phyloP scores from a whole-genome alignment of 1,140 invertebrate genomes.

The Tribolium madens region DNA sequence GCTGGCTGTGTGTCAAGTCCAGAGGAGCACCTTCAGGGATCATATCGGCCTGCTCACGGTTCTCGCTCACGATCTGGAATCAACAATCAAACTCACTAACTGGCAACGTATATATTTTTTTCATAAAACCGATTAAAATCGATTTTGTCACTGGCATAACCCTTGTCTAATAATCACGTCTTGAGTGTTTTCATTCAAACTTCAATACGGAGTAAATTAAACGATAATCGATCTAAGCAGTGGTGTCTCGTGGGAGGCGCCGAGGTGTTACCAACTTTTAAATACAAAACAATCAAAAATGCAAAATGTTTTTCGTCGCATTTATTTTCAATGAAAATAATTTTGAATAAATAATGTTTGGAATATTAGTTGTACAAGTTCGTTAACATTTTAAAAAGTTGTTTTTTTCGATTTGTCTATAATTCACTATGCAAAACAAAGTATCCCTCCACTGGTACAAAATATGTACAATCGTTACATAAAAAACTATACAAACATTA shows the following conservation, averaged over 20 bases:
- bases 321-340: too few relatives aligned
- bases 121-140: slow-evolving; percentile 18
- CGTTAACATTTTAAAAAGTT: too few relatives aligned
- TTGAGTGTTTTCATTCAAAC: slow-evolving; percentile 15
- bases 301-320: too few relatives aligned
- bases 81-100: slow-evolving; percentile 3
- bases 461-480: slow-evolving; percentile 26
- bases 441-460: too few relatives aligned
- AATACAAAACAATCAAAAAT: too few relatives aligned
- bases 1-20: slow-evolving; percentile 71
- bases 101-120: background rate
- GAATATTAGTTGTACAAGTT: too few relatives aligned
- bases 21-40: slow-evolving; percentile 71
- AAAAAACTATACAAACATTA: slow-evolving; percentile 10
- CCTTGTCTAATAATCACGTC: slow-evolving; percentile 12
- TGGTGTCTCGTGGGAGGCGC: background rate
- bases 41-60: slow-evolving; percentile 47
- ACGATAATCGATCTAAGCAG: background rate
- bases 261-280: background rate
- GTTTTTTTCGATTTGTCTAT: too few relatives aligned
- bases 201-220: slow-evolving; percentile 18
- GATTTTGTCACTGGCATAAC: slow-evolving; percentile 10
- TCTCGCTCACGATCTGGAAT: slow-evolving; percentile 48
- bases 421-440: too few relatives aligned
- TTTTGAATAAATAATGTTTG: too few relatives aligned